phyloP scores from a whole-genome alignment of 2,888 invertebrate genomes.

The Mythimna vitellina region DNA sequence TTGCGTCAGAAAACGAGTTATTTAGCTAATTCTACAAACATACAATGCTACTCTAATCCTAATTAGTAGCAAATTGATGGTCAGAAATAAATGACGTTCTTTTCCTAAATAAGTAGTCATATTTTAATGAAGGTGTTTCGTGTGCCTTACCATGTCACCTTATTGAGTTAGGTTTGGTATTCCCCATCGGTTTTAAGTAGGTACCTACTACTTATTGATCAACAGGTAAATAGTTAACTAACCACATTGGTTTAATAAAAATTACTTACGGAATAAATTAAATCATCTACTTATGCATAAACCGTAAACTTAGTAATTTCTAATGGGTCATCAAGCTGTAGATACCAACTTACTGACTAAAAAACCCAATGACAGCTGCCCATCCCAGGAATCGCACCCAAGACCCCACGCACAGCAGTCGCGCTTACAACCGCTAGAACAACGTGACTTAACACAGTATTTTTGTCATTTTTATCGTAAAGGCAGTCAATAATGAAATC shows the following conservation, averaged over 20 bases:
- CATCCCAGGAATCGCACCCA: not conserved
- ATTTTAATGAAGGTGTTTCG: not conserved
- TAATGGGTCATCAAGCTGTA: not conserved
- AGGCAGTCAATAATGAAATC: constrained; percentile 21
- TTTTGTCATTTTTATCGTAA: not conserved
- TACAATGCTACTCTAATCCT: not conserved
- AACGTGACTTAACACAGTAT: constrained; percentile 2
- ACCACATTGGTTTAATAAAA: constrained; percentile 19
- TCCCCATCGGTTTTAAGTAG: constrained; percentile 13
- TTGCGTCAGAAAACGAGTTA: constrained; percentile 11
- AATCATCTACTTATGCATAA: not conserved
- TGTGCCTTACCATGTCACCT: not conserved
- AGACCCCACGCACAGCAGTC: not conserved
- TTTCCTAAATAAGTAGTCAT: constrained; percentile 4
- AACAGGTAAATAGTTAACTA: constrained; percentile 16
- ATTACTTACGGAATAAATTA: not conserved
- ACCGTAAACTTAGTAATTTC: not conserved
- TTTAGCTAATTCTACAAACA: not conserved
- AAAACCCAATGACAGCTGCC: not conserved
- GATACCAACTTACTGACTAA: not conserved
- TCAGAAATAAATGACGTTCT: constrained; percentile 1
- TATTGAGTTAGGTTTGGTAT: not conserved
- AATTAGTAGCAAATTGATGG: constrained; percentile 1
- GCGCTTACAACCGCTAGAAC: not conserved
- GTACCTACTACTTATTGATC: not conserved